A percentile compares a stretch with the other conserved stretches of the same genome.
phyloP scores from a whole-genome alignment of 23 tunicate genomes.

The Ascidia mentula region DNA sequence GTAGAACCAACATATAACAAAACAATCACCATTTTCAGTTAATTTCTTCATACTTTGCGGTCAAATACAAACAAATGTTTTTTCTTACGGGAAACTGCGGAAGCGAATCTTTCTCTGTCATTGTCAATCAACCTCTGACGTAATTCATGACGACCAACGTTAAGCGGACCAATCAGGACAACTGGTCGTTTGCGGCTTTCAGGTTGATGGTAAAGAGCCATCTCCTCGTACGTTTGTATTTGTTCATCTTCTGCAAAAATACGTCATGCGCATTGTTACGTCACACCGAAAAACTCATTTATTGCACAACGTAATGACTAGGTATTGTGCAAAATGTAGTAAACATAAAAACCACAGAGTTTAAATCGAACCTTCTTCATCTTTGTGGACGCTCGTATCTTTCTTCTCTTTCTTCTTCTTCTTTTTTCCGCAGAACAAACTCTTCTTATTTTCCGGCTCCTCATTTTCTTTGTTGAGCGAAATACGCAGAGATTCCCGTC shows the following conservation, averaged over 20 bases:
- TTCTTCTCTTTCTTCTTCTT: constrained; percentile 45
- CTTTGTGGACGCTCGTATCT: constrained; percentile 16
- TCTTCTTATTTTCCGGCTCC: constrained; percentile 65
- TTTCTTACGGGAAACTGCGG: constrained; percentile 67
- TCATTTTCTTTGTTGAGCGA: constrained; percentile 54
- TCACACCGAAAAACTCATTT: not conserved
- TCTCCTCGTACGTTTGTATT: constrained; percentile 84
- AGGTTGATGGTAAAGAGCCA: constrained; percentile 94
- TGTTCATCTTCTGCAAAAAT: constrained; percentile 49
- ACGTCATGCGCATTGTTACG: not conserved
- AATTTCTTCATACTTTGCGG: too few species aligned
- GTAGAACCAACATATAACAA: too few species aligned
- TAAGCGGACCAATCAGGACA: constrained; percentile 89
- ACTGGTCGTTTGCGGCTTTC: constrained; percentile 82
- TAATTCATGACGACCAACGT: constrained; percentile 93
- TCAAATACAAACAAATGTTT: too few species aligned
- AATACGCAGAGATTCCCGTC: constrained; percentile 74
- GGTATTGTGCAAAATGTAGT: not conserved
- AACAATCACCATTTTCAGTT: too few species aligned
- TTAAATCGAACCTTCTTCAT: constrained; percentile 23
- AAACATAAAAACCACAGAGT: not conserved
- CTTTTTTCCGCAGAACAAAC: constrained; percentile 59
- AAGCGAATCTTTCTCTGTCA: constrained; percentile 75
- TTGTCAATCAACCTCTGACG: constrained; percentile 82
- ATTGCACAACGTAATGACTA: not conserved